These are phyloP conservation scores for Tribolium madens DNA, from an alignment of 1,140 invertebrate species.

Conservation along the genomic window DNA sequence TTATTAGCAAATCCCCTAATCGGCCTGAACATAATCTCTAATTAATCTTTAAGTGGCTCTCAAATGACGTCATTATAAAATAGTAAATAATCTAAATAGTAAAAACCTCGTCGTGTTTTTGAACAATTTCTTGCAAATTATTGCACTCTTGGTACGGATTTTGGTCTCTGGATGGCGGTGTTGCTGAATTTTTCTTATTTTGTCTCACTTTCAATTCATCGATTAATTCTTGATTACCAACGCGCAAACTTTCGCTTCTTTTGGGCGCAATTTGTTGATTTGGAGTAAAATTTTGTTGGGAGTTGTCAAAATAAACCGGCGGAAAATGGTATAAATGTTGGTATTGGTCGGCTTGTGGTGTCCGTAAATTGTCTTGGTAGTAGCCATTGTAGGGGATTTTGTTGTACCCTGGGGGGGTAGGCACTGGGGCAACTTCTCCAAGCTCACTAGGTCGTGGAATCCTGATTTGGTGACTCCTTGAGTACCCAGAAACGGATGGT, in stretches of 20 bases:
- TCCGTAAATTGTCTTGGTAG: not conserved
- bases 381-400: not conserved
- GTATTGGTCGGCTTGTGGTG: not conserved
- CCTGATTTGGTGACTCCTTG: not conserved
- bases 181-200: slow-evolving; percentile 46
- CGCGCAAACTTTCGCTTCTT: slow-evolving; percentile 35
- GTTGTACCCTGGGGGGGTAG: not conserved
- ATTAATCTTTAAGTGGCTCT: not conserved
- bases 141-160: slow-evolving; percentile 48
- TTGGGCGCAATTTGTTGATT: slow-evolving; percentile 8
- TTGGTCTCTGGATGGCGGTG: not conserved
- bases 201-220: slow-evolving; percentile 47
- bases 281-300: not conserved
- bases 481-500: not conserved
- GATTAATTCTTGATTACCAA: slow-evolving; percentile 47
- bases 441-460: not conserved
- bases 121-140: slow-evolving; percentile 46
- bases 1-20: no score
- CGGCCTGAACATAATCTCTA: no score
- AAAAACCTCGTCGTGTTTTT: slow-evolving; percentile 22
- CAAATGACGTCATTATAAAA: slow-evolving; percentile 4
- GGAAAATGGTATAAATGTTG: not conserved
- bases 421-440: not conserved
- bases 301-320: not conserved
- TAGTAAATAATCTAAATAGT: no score